Evolutionary conservation across 1,140 invertebrate genomes (phyloP).

Genomic region (Drosophila varians): DNA sequence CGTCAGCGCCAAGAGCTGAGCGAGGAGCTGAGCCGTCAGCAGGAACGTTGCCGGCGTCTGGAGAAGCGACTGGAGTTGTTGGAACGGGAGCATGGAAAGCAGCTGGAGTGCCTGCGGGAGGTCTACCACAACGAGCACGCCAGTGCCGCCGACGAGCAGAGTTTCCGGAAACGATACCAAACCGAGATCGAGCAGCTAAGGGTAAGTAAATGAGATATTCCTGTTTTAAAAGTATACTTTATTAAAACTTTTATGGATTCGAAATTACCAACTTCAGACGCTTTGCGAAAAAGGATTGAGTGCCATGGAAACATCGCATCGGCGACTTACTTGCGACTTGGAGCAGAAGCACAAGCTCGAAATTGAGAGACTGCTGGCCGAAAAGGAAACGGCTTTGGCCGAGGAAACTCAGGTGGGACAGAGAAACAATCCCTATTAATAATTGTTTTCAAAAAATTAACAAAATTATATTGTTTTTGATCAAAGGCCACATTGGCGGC

Average conservation of each 20-base stretch:
- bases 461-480: background rate
- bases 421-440: too few species aligned
- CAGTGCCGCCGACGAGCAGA: constrained; percentile 85
- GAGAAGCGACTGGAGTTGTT: constrained; percentile 88
- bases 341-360: constrained; percentile 93
- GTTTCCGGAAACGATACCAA: constrained; percentile 91
- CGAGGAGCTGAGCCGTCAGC: constrained; percentile 84
- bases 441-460: too few species aligned
- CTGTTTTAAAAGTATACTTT: too few species aligned
- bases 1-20: constrained; percentile 81
- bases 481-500: constrained; percentile 89
- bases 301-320: constrained; percentile 94
- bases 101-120: constrained; percentile 89
- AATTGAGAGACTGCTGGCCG: constrained; percentile 84
- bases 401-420: constrained; percentile 91
- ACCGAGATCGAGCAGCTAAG: constrained; percentile 93
- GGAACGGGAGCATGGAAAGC: constrained; percentile 90
- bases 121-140: constrained; percentile 87
- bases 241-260: too few species aligned
- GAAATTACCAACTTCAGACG: constrained; percentile 83
- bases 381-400: constrained; percentile 94
- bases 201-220: constrained; percentile 77
- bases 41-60: constrained; percentile 87
- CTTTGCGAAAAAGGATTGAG: constrained; percentile 93
- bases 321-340: constrained; percentile 92